Conservation (phyloP, 2,888 invertebrate genomes). For the Graphium colonna region DNA sequence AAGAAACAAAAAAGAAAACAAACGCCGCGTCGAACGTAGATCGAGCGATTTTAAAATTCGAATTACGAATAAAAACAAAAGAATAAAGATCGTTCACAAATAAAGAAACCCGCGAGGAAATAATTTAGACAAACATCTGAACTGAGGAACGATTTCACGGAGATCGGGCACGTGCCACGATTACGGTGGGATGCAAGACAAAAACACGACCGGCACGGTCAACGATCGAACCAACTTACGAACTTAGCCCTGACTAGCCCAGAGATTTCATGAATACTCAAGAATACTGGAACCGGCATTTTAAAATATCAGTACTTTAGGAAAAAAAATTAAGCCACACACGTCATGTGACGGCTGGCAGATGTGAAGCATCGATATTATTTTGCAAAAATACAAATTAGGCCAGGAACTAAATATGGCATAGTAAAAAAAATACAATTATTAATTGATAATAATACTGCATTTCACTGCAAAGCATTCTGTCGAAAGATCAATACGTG, state of each 20-base stretch:
- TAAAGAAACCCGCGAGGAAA: not conserved
- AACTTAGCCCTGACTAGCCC: conserved; percentile 20
- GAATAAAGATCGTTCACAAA: not conserved
- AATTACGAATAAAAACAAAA: not conserved
- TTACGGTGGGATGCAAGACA: conserved; percentile 40
- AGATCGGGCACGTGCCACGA: conserved; percentile 43
- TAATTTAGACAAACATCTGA: conserved; percentile 7
- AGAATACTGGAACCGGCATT: too few species aligned
- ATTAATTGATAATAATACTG: too few species aligned
- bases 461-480: too few species aligned
- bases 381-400: too few species aligned
- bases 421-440: too few species aligned
- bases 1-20: not conserved
- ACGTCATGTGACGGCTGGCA: too few species aligned
- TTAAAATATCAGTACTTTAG: too few species aligned
- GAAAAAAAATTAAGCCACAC: too few species aligned
- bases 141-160: conserved; percentile 28
- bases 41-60: not conserved
- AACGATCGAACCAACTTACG: conserved; percentile 57
- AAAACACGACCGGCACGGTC: conserved; percentile 56
- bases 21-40: not conserved
- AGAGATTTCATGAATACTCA: too few species aligned
- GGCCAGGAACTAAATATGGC: too few species aligned
- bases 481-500: too few species aligned
- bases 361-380: too few species aligned